A percentile compares a stretch with the other conserved stretches of the same genome.
Conservation (phyloP, 2,888 invertebrate genomes). For the Tetranychus truncatus region DNA sequence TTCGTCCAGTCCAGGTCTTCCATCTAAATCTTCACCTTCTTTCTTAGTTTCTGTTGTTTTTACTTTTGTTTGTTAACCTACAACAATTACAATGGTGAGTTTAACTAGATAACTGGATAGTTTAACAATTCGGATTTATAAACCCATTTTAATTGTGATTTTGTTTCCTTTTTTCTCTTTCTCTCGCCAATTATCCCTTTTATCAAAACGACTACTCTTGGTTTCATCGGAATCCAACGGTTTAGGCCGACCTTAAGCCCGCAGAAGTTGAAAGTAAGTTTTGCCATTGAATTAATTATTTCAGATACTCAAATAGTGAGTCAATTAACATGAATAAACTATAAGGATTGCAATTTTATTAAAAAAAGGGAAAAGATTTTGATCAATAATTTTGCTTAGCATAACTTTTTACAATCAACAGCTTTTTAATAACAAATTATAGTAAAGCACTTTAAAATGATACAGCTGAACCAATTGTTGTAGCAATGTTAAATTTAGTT, state of each 20-base stretch:
- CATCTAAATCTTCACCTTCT: neutral
- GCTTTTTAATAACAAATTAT: too few species aligned
- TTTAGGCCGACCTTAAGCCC: constrained; percentile 27
- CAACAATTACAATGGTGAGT: neutral
- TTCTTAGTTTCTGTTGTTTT: neutral
- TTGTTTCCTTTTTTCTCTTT: neutral
- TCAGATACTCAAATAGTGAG: too few species aligned
- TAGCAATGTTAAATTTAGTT: too few species aligned
- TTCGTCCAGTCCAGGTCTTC: neutral
- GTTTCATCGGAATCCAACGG: neutral
- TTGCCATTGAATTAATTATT: too few species aligned
- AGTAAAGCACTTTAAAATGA: too few species aligned
- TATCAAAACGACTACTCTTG: neutral
- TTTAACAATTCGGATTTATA: neutral
- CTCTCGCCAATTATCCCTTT: neutral
- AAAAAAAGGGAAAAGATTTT: too few species aligned
- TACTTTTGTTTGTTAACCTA: neutral
- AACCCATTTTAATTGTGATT: neutral
- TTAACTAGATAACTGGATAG: neutral
- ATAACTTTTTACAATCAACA: too few species aligned
- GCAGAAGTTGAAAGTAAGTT: constrained; percentile 28
- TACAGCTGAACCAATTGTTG: too few species aligned
- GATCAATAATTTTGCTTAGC: too few species aligned
- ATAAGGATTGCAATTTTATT: too few species aligned
- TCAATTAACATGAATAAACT: too few species aligned